A percentile compares a stretch with the other conserved stretches of the same genome.
Evolutionary conservation across 2,797 vertebrate species (phyloP).

Genomic region (Acrossocheilus wenchowensis): DNA sequence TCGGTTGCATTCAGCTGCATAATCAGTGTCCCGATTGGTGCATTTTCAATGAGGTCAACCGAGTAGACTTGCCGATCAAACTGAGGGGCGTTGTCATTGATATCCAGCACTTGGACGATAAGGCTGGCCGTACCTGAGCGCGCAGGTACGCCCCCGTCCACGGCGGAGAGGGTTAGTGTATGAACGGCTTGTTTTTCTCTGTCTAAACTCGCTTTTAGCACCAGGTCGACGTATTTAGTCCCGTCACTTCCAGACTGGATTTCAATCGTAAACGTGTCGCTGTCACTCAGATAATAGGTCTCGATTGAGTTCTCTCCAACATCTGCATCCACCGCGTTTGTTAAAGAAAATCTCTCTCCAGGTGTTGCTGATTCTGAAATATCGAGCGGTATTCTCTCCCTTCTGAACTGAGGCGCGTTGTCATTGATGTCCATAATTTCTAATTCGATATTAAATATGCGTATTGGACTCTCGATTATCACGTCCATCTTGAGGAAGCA

Average conservation of each 20-base stretch:
- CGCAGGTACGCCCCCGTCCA: conserved; percentile 79
- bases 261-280: conserved; percentile 79
- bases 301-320: conserved; percentile 83
- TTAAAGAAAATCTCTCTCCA: conserved; percentile 83
- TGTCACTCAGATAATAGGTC: conserved; percentile 84
- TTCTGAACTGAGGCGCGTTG: conserved; percentile 83
- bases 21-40: conserved; percentile 72
- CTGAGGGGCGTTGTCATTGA: conserved; percentile 83
- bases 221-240: conserved; percentile 81
- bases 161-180: conserved; percentile 79
- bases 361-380: conserved; percentile 80
- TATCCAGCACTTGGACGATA: conserved; percentile 81
- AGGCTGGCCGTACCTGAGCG: conserved; percentile 81
- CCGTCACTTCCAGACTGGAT: conserved; percentile 82
- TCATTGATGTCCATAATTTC: conserved; percentile 85
- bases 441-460: conserved; percentile 82
- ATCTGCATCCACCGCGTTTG: conserved; percentile 85
- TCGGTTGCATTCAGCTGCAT: conserved; percentile 81
- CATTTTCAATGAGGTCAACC: conserved; percentile 77
- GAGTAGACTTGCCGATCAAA: conserved; percentile 76
- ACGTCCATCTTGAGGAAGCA: conserved; percentile 84
- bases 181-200: conserved; percentile 78
- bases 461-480: conserved; percentile 77
- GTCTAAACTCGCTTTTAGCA: conserved; percentile 79
- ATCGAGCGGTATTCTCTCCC: conserved; percentile 80